Conservation (phyloP, 2,888 invertebrate genomes). For the Saturnia pavonia region DNA sequence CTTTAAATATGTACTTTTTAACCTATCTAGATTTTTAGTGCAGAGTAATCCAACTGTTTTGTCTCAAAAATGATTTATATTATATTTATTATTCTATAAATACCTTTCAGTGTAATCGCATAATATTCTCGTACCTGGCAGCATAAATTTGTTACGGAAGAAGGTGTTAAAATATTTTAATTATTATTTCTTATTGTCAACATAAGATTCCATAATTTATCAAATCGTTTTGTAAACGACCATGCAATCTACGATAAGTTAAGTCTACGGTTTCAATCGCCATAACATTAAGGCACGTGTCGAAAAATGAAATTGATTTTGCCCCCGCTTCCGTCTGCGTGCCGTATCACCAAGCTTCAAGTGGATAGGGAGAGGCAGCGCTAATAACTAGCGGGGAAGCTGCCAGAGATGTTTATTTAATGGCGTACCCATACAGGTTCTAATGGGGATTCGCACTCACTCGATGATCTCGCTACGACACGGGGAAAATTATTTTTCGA, state of each 20-base stretch:
- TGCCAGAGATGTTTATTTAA: constrained; percentile 80
- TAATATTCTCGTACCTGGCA: not conserved
- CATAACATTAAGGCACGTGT: constrained; percentile 75
- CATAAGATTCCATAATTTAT: not conserved
- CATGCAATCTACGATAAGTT: constrained; percentile 21
- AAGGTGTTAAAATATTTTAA: not conserved
- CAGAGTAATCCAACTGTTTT: not conserved
- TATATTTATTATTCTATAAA: no score
- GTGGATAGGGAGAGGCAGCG: constrained; percentile 71
- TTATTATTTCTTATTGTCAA: not conserved
- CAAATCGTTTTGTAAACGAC: constrained; percentile 20
- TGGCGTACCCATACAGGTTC: constrained; percentile 74
- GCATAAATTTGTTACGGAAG: not conserved
- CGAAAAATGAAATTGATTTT: constrained; percentile 81
- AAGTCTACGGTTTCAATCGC: constrained; percentile 57
- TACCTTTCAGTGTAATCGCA: not conserved
- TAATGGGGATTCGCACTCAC: constrained; percentile 65
- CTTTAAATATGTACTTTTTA: no score
- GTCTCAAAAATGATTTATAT: no score
- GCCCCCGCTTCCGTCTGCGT: constrained; percentile 72
- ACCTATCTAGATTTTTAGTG: not conserved
- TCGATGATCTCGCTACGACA: constrained; percentile 33
- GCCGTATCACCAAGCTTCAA: constrained; percentile 76
- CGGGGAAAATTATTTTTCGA: constrained; percentile 46
- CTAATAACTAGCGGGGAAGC: constrained; percentile 77